Evolutionary conservation across 2,113 vertebrate species (phyloP).

Genomic region (Romanogobio albipinnatus): DNA sequence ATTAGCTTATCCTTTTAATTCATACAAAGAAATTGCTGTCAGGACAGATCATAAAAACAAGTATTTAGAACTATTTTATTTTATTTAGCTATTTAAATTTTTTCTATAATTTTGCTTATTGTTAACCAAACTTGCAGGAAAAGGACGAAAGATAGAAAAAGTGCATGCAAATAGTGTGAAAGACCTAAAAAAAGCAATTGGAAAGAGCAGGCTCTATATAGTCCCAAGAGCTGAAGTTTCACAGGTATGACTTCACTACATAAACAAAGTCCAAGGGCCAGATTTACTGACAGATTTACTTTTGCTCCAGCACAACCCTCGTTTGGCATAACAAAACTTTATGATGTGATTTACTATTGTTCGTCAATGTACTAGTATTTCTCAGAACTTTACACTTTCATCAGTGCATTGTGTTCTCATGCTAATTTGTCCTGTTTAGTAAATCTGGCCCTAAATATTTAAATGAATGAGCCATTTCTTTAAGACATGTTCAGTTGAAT

Average conservation of each 20-base stretch:
- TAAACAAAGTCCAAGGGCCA: not conserved
- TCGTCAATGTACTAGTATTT: not conserved
- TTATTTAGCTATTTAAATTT: not conserved
- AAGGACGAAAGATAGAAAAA: conserved; percentile 41
- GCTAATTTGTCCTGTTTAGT: not conserved
- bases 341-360: not conserved
- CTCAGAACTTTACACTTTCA: not conserved
- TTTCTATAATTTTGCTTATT: not conserved
- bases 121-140: conserved; percentile 8
- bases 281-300: not conserved
- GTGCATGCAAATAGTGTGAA: conserved; percentile 37
- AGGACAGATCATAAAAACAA: not conserved
- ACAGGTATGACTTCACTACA: conserved; percentile 34
- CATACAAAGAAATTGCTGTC: not conserved
- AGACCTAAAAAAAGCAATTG: conserved; percentile 10
- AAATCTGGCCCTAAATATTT: not conserved
- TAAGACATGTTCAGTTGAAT: not conserved
- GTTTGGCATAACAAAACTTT: not conserved
- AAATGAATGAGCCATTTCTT: not conserved
- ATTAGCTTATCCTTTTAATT: not conserved
- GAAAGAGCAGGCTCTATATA: conserved; percentile 33
- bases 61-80: not conserved
- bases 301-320: conserved; percentile 2
- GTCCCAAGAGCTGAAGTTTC: conserved; percentile 34
- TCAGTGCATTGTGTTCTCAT: conserved; percentile 4